phyloP scores from a whole-genome alignment of 2,113 vertebrate genomes.

The Silurus asotus region DNA sequence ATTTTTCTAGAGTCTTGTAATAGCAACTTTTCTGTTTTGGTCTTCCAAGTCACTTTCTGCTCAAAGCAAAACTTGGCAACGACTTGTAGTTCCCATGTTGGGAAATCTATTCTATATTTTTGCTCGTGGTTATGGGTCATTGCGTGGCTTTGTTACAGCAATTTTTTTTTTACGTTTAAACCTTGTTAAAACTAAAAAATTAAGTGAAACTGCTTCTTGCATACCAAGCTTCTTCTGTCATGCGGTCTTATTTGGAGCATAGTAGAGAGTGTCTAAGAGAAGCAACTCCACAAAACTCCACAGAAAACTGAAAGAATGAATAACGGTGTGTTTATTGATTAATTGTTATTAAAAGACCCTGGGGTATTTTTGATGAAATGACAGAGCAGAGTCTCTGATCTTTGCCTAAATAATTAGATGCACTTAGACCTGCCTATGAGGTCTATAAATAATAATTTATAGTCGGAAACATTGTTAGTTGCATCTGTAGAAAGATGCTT shows the following conservation, averaged over 20 bases:
- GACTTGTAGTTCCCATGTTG: not conserved
- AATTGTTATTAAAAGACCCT: not conserved
- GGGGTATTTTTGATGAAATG: not conserved
- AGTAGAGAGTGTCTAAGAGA: not conserved
- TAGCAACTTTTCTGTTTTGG: not conserved
- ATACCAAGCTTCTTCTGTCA: conserved; percentile 26
- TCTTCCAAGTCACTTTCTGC: not conserved
- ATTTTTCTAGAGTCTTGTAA: not conserved
- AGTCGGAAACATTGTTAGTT: conserved; percentile 26
- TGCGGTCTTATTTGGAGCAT: conserved; percentile 9
- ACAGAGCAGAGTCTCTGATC: not conserved
- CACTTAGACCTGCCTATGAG: not conserved
- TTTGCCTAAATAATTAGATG: not conserved
- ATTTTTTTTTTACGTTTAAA: not conserved
- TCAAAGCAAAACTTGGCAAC: not conserved
- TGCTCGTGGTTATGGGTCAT: not conserved
- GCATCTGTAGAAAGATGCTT: not conserved
- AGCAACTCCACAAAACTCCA: not conserved
- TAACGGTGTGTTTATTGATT: not conserved
- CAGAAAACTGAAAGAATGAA: not conserved
- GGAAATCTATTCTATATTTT: not conserved
- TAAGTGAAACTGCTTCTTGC: not conserved
- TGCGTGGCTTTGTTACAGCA: not conserved
- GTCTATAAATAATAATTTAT: conserved; percentile 19
- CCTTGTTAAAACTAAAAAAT: not conserved